A percentile compares a stretch with the other conserved stretches of the same genome.
These are phyloP conservation scores for Drosophila nr. fundita DNA, from an alignment of 2,888 invertebrate genomes.

Conservation along the genomic window DNA sequence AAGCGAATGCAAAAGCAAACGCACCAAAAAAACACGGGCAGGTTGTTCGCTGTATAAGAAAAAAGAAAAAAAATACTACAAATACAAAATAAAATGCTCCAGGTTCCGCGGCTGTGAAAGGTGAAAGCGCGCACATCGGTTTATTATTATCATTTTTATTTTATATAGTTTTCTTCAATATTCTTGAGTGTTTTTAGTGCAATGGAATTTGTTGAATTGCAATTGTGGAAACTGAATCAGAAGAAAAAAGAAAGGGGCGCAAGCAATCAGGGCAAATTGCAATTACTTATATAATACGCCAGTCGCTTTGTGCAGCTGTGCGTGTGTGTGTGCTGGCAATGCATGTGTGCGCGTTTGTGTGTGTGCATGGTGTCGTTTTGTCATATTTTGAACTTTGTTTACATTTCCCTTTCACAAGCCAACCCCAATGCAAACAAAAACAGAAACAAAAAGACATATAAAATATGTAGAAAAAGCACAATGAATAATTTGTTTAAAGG, in stretches of 20 bases:
- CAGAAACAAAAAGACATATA: constrained; percentile 26
- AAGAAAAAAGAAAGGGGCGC: constrained; percentile 29
- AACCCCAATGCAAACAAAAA: constrained; percentile 13
- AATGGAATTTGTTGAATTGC: constrained; percentile 35
- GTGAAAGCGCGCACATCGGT: constrained; percentile 57
- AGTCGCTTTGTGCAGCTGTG: constrained; percentile 29
- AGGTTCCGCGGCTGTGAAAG: constrained; percentile 46
- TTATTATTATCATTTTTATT: constrained; percentile 19
- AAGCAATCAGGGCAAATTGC: constrained; percentile 72
- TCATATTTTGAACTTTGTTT: constrained; percentile 69
- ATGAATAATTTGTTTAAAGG: constrained; percentile 73
- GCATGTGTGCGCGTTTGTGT: constrained; percentile 9
- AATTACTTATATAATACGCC: constrained; percentile 75
- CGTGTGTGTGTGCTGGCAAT: constrained; percentile 21
- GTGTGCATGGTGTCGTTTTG: constrained; percentile 28
- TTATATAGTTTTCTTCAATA: constrained; percentile 16
- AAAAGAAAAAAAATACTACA: constrained; percentile 15
- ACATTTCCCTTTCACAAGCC: constrained; percentile 72
- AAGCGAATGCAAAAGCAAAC: constrained; percentile 59
- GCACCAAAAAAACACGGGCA: constrained; percentile 52
- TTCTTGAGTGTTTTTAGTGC: constrained; percentile 10
- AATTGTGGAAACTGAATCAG: constrained; percentile 25
- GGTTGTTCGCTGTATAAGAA: constrained; percentile 17
- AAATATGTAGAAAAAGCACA: constrained; percentile 37
- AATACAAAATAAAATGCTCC: constrained; percentile 25